Conservation (phyloP, 2,797 vertebrate species). For the Siniperca scherzeri region DNA sequence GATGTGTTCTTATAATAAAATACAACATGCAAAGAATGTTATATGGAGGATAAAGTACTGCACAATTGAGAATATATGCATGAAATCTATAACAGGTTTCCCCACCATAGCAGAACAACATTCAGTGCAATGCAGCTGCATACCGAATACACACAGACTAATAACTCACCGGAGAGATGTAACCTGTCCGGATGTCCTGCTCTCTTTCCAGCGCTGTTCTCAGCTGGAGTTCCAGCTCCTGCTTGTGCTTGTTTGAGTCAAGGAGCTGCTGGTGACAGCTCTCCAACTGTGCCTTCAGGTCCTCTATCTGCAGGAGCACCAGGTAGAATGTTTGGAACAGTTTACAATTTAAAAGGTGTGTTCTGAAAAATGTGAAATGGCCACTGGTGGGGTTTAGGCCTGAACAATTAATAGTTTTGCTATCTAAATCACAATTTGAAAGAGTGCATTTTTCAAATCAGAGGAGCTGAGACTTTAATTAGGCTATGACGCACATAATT, state of each 20-base stretch:
- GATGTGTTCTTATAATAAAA: conserved; percentile 73
- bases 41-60: conserved; percentile 70
- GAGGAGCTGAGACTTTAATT: not conserved
- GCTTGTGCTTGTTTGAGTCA: conserved; percentile 86
- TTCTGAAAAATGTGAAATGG: not conserved
- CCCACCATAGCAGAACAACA: conserved; percentile 24
- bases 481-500: not conserved
- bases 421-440: not conserved
- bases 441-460: not conserved
- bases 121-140: conserved; percentile 14
- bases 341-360: not conserved
- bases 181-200: conserved; percentile 84
- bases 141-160: not conserved
- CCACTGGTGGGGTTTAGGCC: not conserved
- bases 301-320: conserved; percentile 82
- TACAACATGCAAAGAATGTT: conserved; percentile 87
- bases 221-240: conserved; percentile 86
- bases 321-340: not conserved
- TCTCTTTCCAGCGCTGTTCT: conserved; percentile 84
- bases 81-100: conserved; percentile 14
- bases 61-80: conserved; percentile 17
- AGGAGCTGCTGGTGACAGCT: conserved; percentile 87
- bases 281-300: conserved; percentile 86
- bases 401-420: not conserved
- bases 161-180: conserved; percentile 88